phyloP scores from a whole-genome alignment of 2,797 vertebrate species.

The Tragelaphus oryx region DNA sequence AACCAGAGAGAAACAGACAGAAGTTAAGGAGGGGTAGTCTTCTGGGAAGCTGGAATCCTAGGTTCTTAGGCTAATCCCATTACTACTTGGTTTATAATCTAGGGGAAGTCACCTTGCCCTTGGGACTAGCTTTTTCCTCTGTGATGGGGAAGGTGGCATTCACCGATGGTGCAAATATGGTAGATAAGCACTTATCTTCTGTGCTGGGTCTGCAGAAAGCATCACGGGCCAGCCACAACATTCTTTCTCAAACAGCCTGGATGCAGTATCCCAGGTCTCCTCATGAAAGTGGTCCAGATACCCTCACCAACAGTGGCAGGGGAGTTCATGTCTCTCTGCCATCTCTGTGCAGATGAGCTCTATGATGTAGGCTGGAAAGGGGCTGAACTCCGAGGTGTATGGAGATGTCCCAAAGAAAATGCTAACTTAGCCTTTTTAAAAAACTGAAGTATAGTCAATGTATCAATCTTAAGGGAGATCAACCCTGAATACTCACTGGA shows the following conservation, averaged over 20 bases:
- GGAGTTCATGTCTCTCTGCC: background rate
- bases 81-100: background rate
- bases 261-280: background rate
- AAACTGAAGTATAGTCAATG: background rate
- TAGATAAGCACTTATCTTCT: background rate
- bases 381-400: background rate
- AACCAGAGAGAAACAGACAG: background rate
- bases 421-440: background rate
- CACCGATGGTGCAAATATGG: background rate
- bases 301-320: background rate
- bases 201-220: rapidly evolving
- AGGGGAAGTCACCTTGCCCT: background rate
- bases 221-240: rapidly evolving
- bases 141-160: background rate
- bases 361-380: too few species aligned
- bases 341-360: background rate
- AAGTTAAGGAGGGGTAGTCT: background rate
- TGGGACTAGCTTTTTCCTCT: background rate
- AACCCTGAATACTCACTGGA: background rate
- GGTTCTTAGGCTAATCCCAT: background rate
- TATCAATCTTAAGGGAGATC: background rate
- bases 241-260: background rate
- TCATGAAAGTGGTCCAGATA: background rate
- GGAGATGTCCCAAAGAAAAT: background rate
- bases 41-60: background rate